Base-by-base conservation (phyloP, 2,113 vertebrate genomes). In the Perca flavescens region DNA sequence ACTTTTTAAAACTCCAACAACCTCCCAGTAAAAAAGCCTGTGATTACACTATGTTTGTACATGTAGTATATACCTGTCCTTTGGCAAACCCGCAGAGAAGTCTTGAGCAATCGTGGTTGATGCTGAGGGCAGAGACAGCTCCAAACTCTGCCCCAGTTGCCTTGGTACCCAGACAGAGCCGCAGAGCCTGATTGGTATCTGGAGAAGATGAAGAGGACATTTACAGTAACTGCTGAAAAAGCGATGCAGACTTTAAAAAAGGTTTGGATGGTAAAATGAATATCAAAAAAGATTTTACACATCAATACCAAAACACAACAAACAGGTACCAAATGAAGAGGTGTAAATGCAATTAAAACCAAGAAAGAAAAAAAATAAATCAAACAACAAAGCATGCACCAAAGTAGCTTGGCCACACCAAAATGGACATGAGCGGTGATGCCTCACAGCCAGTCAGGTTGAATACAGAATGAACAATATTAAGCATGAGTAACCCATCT, bases 41-140 rank as follows among this genome's bases (percentile, higher is more conserved):
- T 52, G 53, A 67, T 31, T 36, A 56, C 40, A 43, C 31, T 65
- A 40, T 47, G 13, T n/a, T 2, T 21, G 21, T 16, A 43, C 10
- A 11, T 43, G 22, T 61, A 28, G 31, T 50, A 21, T 10, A 19
- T 79, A 99, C 98, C 96, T 99, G 98, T 93, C 98, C 98, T 92
- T 99, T 99, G 2, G 98, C 98, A 86, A 99, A 99, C 6, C 98
- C 98, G 63, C 98, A 99, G n/a, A 99, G 97, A 74, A 99, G 96
- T 56, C 98, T 93, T 0, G 98, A 97, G 61, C 98, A 99, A 90
- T 99, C 97, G 0, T 94, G 97, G 96, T 99, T 99, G 92, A 99
- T 97, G 84, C 96, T 99, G 86, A 99, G 96, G 36, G 98, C 98
- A 6, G 98, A 99, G 57, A 99, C 94, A 0, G 98, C 97, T 1